Conservation (phyloP, 2,888 invertebrate species). For the Eumerus sabulonum region DNA sequence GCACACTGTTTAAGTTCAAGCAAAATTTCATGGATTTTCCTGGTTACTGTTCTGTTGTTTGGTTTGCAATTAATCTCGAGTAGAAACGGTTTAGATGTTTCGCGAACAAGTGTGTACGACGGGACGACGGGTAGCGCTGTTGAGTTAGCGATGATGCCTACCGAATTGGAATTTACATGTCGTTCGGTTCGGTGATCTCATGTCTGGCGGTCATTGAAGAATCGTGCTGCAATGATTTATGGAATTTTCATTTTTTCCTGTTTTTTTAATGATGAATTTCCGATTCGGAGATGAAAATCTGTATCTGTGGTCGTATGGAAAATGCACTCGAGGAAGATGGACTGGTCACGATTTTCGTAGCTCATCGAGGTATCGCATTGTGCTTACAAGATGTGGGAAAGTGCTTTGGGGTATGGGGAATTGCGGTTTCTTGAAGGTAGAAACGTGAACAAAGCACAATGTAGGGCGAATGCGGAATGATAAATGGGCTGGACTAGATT, state of each 20-base stretch:
- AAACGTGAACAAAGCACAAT: no score
- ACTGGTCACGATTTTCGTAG: constrained; percentile 49
- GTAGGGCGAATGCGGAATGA: no score
- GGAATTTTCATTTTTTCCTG: no score
- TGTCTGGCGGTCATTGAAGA: constrained; percentile 10
- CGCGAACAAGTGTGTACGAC: background rate
- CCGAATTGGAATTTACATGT: constrained; percentile 43
- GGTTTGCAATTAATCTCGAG: constrained; percentile 29
- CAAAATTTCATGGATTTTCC: constrained; percentile 44
- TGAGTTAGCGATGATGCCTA: constrained; percentile 32
- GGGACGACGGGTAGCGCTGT: constrained; percentile 17
- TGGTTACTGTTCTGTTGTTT: constrained; percentile 38
- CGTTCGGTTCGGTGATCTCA: constrained; percentile 33
- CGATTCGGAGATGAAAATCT: no score
- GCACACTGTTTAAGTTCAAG: no score
- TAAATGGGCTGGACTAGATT: no score
- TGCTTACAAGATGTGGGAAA: constrained; percentile 7
- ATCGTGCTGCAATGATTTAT: no score
- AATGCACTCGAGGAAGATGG: constrained; percentile 24
- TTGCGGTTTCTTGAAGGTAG: background rate
- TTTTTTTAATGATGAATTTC: no score
- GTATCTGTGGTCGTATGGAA: background rate
- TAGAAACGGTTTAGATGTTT: constrained; percentile 36
- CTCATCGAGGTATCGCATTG: background rate
- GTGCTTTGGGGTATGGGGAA: background rate